These are phyloP conservation scores for Hepsetus odoe DNA, from an alignment of 2,113 vertebrate species.

Conservation along the genomic window DNA sequence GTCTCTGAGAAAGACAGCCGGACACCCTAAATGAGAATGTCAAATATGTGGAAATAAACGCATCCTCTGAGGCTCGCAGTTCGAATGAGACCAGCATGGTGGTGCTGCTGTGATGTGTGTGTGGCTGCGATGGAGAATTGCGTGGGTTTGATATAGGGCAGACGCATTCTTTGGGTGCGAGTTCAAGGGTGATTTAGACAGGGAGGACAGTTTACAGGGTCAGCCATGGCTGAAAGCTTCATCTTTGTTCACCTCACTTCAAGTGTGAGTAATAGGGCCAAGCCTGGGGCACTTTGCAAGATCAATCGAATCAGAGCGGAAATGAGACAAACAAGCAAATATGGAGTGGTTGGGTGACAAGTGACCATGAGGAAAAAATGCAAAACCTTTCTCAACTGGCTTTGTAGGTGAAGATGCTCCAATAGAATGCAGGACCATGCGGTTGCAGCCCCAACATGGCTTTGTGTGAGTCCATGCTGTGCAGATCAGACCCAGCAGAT, in stretches of 20 bases:
- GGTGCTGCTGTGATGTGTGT: neutral
- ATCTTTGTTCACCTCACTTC: slow-evolving; percentile 44
- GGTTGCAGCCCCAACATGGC: neutral
- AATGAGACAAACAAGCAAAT: slow-evolving; percentile 44
- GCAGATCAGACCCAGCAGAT: neutral
- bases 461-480: neutral
- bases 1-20: slow-evolving; percentile 3
- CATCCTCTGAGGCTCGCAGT: slow-evolving; percentile 17
- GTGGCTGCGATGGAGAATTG: neutral
- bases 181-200: slow-evolving; percentile 23
- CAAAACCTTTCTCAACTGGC: neutral
- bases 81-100: neutral
- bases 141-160: slow-evolving; percentile 27
- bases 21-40: neutral
- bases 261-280: slow-evolving; percentile 18
- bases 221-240: slow-evolving; percentile 18
- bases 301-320: slow-evolving; percentile 29
- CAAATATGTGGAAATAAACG: slow-evolving; percentile 18
- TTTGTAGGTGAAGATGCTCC: neutral
- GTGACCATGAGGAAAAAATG: slow-evolving; percentile 9
- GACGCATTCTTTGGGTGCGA: slow-evolving; percentile 28
- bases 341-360: neutral
- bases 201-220: slow-evolving; percentile 31
- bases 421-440: neutral
- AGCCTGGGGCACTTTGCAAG: slow-evolving; percentile 3